Evolutionary conservation across 1,140 invertebrate genomes (phyloP).

Genomic region (Bombus superbus): DNA sequence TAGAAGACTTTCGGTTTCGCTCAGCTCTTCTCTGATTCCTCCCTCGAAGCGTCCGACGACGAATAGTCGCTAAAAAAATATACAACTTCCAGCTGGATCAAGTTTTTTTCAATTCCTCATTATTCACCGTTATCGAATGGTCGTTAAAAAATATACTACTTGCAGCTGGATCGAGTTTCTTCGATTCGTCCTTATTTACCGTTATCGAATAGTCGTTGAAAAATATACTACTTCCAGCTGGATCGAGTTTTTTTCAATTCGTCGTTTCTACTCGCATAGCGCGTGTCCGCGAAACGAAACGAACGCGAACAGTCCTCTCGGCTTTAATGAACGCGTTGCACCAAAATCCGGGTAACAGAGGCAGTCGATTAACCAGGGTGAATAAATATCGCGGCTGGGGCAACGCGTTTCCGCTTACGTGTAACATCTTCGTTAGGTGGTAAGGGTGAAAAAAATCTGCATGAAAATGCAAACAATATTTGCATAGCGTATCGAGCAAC

Average conservation of each 20-base stretch:
- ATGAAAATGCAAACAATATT: constrained; percentile 48
- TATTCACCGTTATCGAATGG: too few species aligned
- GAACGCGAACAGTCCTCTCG: neutral
- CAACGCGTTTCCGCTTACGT: neutral
- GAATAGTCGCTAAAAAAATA: neutral
- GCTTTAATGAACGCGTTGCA: neutral
- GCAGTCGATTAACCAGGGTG: constrained; percentile 16
- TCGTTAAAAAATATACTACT: too few species aligned
- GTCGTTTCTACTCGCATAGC: too few species aligned
- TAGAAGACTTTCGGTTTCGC: too few species aligned
- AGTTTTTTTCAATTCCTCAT: neutral
- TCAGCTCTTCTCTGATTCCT: too few species aligned
- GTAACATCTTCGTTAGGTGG: constrained; percentile 1
- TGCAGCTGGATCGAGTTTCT: too few species aligned
- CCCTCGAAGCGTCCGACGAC: too few species aligned
- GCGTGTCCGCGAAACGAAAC: neutral
- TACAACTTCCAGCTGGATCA: neutral
- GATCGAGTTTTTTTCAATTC: neutral
- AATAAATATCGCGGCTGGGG: constrained; percentile 22
- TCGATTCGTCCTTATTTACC: too few species aligned
- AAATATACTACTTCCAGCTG: too few species aligned
- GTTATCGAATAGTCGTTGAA: too few species aligned
- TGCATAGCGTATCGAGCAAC: constrained; percentile 14
- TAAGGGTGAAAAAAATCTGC: neutral
- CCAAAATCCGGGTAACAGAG: constrained; percentile 29